Percentiles rank a stretch among this genome's conserved stretches.
These are phyloP conservation scores for Lymantria dispar DNA, from an alignment of 2,888 invertebrate species.

Conservation along the genomic window DNA sequence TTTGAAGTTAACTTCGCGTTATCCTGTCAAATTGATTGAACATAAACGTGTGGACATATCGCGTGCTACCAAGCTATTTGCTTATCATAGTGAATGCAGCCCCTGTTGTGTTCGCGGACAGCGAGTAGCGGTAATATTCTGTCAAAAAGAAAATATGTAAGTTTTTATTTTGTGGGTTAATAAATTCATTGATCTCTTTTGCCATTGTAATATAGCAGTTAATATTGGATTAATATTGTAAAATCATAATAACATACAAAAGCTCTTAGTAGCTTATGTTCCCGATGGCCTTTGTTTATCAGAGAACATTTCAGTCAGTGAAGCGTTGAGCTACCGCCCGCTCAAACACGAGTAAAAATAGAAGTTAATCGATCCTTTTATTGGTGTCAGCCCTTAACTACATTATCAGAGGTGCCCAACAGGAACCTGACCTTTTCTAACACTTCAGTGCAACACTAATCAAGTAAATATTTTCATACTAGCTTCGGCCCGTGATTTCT, in stretches of 20 bases:
- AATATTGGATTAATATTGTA: conserved; percentile 4
- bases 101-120: too few relatives aligned
- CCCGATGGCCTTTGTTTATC: conserved; percentile 50
- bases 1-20: too few relatives aligned
- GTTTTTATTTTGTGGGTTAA: too few relatives aligned
- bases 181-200: too few relatives aligned
- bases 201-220: neutral
- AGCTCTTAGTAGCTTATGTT: conserved; percentile 42
- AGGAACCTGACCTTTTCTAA: conserved; percentile 35
- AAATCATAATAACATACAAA: conserved; percentile 31
- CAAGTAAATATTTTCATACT: conserved; percentile 17
- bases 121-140: too few relatives aligned
- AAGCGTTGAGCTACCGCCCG: conserved; percentile 44
- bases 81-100: too few relatives aligned
- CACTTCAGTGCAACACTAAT: conserved; percentile 30
- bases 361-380: conserved; percentile 78
- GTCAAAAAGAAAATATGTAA: too few relatives aligned
- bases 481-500: neutral
- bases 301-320: conserved; percentile 46
- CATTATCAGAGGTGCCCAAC: conserved; percentile 36
- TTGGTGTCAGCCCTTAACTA: conserved; percentile 70
- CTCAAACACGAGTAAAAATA: conserved; percentile 73
- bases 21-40: too few relatives aligned
- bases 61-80: too few relatives aligned
- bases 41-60: too few relatives aligned